Percentiles rank a stretch among this genome's conserved stretches.
Evolutionary conservation across 2,113 vertebrate species (phyloP).

Genomic region (Notiomystis cincta): DNA sequence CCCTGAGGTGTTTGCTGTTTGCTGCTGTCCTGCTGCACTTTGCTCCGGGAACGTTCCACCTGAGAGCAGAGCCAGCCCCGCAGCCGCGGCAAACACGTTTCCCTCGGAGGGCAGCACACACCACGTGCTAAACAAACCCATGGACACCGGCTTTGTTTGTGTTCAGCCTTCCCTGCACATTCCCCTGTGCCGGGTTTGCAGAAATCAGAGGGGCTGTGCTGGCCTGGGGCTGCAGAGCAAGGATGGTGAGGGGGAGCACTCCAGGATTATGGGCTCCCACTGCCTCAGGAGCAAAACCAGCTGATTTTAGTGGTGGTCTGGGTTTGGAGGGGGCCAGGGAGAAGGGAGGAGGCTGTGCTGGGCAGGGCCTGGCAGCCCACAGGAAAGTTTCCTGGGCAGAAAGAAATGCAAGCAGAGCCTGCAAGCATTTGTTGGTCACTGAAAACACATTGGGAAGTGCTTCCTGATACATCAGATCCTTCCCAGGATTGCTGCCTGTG

Average conservation of each 20-base stretch:
- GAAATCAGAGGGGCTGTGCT: background rate
- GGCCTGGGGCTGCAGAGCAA: background rate
- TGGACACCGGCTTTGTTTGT: background rate
- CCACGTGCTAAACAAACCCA: background rate
- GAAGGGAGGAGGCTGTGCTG: background rate
- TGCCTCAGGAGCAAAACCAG: background rate
- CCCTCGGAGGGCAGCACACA: background rate
- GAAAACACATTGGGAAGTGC: background rate
- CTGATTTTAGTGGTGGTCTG: background rate
- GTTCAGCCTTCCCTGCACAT: background rate
- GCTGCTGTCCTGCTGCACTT: constrained; percentile 34
- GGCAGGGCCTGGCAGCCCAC: background rate
- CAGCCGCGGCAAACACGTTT: background rate
- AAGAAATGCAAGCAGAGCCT: background rate
- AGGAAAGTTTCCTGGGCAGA: background rate
- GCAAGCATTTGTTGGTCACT: background rate
- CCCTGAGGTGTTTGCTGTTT: constrained; percentile 29
- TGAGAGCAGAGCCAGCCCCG: background rate
- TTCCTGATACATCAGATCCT: background rate
- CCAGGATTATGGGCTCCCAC: background rate
- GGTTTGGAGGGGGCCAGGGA: background rate
- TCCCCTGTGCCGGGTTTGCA: background rate
- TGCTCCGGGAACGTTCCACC: constrained; percentile 48
- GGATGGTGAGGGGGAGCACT: background rate
- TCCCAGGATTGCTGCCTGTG: background rate